Evolutionary conservation across 2,888 invertebrate genomes (phyloP).

Genomic region (Erpobdella octoculata): DNA sequence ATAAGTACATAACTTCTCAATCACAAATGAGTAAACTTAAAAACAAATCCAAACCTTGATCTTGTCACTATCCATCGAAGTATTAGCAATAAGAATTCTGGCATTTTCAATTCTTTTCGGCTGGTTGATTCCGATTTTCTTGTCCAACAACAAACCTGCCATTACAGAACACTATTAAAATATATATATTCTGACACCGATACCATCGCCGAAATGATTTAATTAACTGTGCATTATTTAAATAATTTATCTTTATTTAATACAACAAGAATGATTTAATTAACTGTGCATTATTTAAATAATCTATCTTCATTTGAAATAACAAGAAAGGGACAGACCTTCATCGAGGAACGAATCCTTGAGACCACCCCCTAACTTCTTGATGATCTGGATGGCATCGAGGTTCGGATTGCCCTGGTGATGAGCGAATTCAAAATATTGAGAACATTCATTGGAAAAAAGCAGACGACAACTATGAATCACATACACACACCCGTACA

Average conservation of each 20-base stretch:
- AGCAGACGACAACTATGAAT: background rate
- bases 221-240: no score
- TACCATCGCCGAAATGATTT: no score
- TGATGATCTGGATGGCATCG: constrained; percentile 92
- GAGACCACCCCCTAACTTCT: constrained; percentile 85
- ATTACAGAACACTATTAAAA: no score
- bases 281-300: no score
- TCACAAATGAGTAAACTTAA: no score
- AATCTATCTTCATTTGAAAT: no score
- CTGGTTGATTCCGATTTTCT: constrained; percentile 92
- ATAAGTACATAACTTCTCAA: no score
- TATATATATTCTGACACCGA: no score
- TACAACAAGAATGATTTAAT: no score
- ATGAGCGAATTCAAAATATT: background rate
- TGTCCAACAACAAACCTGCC: constrained; percentile 78
- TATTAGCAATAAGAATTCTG: constrained; percentile 92
- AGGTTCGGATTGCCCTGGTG: constrained; percentile 56
- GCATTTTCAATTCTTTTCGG: constrained; percentile 91
- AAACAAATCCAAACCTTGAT: constrained; percentile 62
- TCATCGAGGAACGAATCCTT: constrained; percentile 89
- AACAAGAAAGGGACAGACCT: no score
- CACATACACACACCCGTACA: constrained; percentile 6
- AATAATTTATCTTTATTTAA: no score
- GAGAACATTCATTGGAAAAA: background rate
- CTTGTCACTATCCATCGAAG: constrained; percentile 99